These are phyloP conservation scores for Lepidocyrtinus sp. DNA, from an alignment of 2,888 invertebrate species.

Conservation along the genomic window DNA sequence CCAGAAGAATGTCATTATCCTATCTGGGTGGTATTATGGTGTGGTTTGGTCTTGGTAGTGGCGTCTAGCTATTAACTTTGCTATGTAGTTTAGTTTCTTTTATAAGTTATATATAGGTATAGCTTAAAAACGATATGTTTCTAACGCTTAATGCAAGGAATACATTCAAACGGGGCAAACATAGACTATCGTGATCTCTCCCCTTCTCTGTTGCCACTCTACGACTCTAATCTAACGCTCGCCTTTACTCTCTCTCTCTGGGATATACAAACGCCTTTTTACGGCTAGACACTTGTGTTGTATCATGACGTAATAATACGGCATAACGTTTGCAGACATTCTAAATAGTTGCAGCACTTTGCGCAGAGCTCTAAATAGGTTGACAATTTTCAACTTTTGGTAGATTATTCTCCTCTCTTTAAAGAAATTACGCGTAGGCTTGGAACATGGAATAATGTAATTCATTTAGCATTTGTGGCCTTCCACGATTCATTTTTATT, in stretches of 20 bases:
- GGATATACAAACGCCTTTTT: constrained; percentile 27
- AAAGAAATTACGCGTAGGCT: too few species aligned
- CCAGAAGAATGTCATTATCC: neutral
- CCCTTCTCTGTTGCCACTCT: neutral
- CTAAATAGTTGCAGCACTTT: too few species aligned
- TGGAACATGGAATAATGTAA: too few species aligned
- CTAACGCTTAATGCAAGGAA: neutral
- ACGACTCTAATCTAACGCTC: too few species aligned
- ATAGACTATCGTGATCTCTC: neutral
- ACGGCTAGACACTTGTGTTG: neutral
- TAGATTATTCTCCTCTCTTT: too few species aligned
- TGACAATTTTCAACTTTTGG: too few species aligned
- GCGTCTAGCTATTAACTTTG: neutral
- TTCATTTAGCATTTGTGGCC: too few species aligned
- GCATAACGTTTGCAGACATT: neutral
- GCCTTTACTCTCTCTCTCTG: constrained; percentile 11
- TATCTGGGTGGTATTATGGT: neutral
- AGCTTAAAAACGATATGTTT: too few species aligned
- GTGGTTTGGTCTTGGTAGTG: neutral
- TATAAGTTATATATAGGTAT: too few species aligned
- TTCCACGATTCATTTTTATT: too few species aligned
- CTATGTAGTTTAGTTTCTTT: neutral
- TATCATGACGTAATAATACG: constrained; percentile 23
- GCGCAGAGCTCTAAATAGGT: too few species aligned
- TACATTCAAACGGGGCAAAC: neutral